Percentiles rank a stretch among this genome's conserved stretches.
Conservation (phyloP, 2,888 invertebrate species). For the Drosophila macrothrix region DNA sequence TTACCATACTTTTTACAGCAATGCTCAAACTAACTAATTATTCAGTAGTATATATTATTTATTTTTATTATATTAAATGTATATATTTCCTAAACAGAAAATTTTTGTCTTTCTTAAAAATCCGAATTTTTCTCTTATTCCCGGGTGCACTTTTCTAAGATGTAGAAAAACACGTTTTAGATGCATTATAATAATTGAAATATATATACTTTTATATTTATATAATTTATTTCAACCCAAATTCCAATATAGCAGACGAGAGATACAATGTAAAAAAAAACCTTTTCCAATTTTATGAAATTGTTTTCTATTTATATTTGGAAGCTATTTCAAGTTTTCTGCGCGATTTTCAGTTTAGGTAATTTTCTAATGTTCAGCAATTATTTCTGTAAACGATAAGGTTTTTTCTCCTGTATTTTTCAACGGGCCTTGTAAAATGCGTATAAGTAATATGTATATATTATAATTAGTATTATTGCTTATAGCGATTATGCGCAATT, state of each 20-base stretch:
- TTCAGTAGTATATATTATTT: not conserved
- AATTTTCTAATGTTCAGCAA: not conserved
- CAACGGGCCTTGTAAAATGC: conserved; percentile 7
- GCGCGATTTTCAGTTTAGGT: no score
- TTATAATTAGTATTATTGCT: not conserved
- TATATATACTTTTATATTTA: not conserved
- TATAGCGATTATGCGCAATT: conserved; percentile 2
- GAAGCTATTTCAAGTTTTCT: no score
- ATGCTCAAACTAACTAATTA: no score
- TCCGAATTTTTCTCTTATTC: not conserved
- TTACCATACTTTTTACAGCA: not conserved
- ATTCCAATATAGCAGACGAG: not conserved
- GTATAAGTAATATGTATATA: conserved; percentile 57
- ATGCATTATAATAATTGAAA: not conserved
- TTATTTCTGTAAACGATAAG: no score
- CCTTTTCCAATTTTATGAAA: no score
- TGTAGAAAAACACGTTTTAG: not conserved
- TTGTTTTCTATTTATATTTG: no score
- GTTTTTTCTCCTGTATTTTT: not conserved
- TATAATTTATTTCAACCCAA: not conserved
- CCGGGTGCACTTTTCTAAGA: not conserved
- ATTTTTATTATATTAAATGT: not conserved
- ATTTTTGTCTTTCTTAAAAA: not conserved
- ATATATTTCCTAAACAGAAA: no score
- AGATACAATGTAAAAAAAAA: not conserved